Evolutionary conservation across 1,140 invertebrate genomes (phyloP), one percentile per base, ranked within the genome.

Genomic region (Dryas iulia): DNA sequence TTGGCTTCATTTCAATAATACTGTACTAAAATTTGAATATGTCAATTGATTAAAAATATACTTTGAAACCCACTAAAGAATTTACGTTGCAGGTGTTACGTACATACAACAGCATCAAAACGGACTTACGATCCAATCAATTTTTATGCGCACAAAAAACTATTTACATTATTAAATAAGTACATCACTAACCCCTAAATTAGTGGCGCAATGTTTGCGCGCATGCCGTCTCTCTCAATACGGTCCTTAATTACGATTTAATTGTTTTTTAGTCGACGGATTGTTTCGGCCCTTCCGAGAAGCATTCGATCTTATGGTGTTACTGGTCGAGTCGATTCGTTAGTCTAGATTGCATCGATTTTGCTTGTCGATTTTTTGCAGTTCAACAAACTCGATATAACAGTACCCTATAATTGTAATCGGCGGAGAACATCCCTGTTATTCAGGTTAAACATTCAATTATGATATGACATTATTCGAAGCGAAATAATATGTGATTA

Each of bases 241-340:
- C 80, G 83, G 81, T 52, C 77, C 77, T 84, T 89, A 91, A 91
- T 91, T 89, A 86, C 87, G 81, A 81, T 87, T 91, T 91, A 91
- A 88, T 89, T 89, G 81, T 87, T 90, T 90, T 81, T 90, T 87
- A 80, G 80, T 78, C 78, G 69, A 71, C 73, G 83, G 83, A 86
- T 84, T 82, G 81, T 82, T 83, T 63, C 68, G 70, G 66, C 59
- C 69, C 66, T 90, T 88, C 88, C 74, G 39, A 67, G 88, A 90
- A 90, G 66, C 67, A 69, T 65, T 66, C 72, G 71, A 66, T 71
- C 68, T 79, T 78, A 74, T 82, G 73, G 81, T 86, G 80, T 82
- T 78, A 79, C 71, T 66, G 67, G 54, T 73, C 69, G 64, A 69
- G 61, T 64, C 64, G 60, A 63, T 56, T 69, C 63, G 66, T 80